phyloP scores from a whole-genome alignment of 2,888 invertebrate species.

The Rhamphomyia laevipes region DNA sequence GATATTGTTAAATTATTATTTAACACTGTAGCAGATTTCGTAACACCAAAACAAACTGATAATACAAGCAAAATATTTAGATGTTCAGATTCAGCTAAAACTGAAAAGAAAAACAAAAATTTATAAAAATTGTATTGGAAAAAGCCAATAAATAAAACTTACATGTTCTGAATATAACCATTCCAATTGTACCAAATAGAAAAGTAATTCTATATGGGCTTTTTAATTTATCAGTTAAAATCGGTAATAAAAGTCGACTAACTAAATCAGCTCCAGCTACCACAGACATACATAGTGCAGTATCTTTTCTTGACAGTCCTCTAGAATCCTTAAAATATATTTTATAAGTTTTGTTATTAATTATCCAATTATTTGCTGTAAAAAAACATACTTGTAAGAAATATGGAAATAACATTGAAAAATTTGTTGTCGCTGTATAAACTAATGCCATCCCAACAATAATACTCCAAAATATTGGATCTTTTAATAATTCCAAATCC shows the following conservation, averaged over 20 bases:
- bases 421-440: constrained; percentile 56
- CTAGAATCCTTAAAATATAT: constrained; percentile 17
- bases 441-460: constrained; percentile 53
- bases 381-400: constrained; percentile 44
- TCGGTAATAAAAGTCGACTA: constrained; percentile 52
- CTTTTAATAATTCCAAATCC: constrained; percentile 50
- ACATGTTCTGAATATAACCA: constrained; percentile 39
- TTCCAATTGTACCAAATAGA: constrained; percentile 46
- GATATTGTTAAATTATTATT: constrained; percentile 59
- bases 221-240: constrained; percentile 48
- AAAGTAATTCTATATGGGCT: constrained; percentile 51
- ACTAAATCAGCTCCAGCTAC: constrained; percentile 54
- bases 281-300: constrained; percentile 58
- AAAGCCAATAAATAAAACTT: background rate
- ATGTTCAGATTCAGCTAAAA: constrained; percentile 48
- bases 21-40: constrained; percentile 61
- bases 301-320: constrained; percentile 39
- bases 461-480: constrained; percentile 52
- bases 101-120: constrained; percentile 25
- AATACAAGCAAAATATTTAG: constrained; percentile 41
- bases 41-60: constrained; percentile 53
- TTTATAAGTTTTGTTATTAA: background rate
- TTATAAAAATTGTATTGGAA: background rate
- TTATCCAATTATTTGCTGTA: no score
- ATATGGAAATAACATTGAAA: constrained; percentile 57